Evolutionary conservation across 2,113 vertebrate species (phyloP).

Genomic region (Sinocyclocheilus grahami): DNA sequence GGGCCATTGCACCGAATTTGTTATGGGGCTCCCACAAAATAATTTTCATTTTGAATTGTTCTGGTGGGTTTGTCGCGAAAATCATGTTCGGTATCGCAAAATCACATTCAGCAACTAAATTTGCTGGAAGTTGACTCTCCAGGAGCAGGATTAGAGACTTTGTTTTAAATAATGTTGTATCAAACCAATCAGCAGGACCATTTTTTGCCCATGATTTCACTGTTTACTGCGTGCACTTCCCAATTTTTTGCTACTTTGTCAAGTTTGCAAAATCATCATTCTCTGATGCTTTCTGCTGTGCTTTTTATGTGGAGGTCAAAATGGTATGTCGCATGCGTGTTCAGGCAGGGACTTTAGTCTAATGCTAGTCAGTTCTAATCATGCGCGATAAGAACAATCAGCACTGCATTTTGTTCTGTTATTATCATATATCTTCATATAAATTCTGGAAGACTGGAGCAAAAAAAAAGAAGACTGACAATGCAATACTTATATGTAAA

Average conservation of each 20-base stretch:
- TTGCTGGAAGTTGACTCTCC: neutral
- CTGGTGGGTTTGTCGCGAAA: no score
- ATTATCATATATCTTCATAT: neutral
- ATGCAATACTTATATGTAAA: neutral
- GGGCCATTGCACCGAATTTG: no score
- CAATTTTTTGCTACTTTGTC: neutral
- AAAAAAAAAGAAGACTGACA: neutral
- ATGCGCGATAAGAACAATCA: neutral
- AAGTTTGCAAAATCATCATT: neutral
- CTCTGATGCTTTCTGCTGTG: neutral
- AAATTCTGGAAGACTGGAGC: neutral
- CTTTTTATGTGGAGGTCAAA: neutral
- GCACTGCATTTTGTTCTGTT: neutral
- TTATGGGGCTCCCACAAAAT: no score
- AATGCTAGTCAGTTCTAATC: neutral
- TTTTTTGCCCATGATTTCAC: neutral
- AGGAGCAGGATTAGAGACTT: neutral
- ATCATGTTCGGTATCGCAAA: no score
- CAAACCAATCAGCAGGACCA: neutral
- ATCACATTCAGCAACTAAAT: no score
- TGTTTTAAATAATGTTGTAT: neutral
- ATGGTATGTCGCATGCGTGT: neutral
- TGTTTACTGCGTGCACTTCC: neutral
- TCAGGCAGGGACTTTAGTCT: neutral
- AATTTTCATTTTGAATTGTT: no score